Evolutionary conservation across 2,113 vertebrate species (phyloP).

Genomic region (Helogale parvula): DNA sequence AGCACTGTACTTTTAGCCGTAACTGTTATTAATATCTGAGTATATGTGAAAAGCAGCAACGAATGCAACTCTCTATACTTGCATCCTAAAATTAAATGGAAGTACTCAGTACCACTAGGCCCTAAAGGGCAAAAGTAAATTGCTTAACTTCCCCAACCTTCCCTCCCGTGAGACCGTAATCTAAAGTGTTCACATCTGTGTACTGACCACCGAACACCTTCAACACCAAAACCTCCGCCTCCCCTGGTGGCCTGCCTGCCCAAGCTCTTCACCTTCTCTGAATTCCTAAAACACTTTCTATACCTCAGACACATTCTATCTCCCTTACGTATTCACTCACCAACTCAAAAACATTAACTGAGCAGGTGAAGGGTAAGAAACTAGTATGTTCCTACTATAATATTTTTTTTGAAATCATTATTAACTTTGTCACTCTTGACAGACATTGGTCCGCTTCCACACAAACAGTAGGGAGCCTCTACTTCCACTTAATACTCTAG

Average conservation of each 20-base stretch:
- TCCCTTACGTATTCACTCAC: neutral
- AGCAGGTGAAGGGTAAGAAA: neutral
- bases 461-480: too few relatives aligned
- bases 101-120: neutral
- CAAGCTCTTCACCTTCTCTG: neutral
- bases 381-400: neutral
- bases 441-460: too few relatives aligned
- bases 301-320: neutral
- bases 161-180: neutral
- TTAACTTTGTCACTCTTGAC: too few relatives aligned
- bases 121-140: neutral
- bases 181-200: neutral
- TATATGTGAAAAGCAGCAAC: constrained; percentile 38
- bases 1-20: constrained; percentile 46
- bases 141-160: neutral
- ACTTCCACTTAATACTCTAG: too few relatives aligned
- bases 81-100: neutral
- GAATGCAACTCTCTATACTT: constrained; percentile 26
- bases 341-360: neutral
- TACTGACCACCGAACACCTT: neutral
- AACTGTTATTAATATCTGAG: constrained; percentile 51
- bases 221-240: neutral
- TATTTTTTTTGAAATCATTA: too few relatives aligned
- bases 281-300: neutral
- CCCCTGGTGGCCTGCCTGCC: neutral